These are phyloP conservation scores for Perizoma flavofasciatum DNA, from an alignment of 2,888 invertebrate species.

Conservation along the genomic window DNA sequence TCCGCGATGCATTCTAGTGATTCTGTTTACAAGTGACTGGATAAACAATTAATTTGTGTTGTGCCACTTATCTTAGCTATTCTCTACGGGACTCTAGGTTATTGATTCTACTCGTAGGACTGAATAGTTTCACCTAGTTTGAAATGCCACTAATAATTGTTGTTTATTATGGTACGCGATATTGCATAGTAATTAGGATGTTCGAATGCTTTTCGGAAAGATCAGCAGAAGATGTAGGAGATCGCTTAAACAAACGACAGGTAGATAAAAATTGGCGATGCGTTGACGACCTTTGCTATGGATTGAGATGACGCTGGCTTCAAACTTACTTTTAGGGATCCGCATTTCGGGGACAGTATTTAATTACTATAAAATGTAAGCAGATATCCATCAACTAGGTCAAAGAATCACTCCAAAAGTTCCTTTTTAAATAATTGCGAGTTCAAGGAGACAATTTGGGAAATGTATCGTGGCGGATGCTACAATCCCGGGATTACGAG, in stretches of 20 bases:
- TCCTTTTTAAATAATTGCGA: constrained; percentile 70
- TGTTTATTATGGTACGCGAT: too few relatives aligned
- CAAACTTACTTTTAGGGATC: too few relatives aligned
- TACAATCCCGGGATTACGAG: constrained; percentile 64
- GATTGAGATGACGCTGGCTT: too few relatives aligned
- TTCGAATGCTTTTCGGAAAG: too few relatives aligned
- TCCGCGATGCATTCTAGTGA: constrained; percentile 56
- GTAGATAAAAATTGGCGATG: too few relatives aligned
- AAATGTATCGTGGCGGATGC: constrained; percentile 67
- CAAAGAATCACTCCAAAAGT: constrained; percentile 6
- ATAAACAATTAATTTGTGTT: constrained; percentile 47
- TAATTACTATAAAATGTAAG: too few relatives aligned
- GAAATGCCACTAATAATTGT: too few relatives aligned
- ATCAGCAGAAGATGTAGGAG: too few relatives aligned
- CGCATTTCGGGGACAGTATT: too few relatives aligned
- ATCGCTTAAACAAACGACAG: too few relatives aligned
- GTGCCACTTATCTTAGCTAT: constrained; percentile 19
- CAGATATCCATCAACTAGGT: background rate
- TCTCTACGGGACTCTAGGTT: constrained; percentile 3
- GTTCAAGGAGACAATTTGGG: constrained; percentile 73
- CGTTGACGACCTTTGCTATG: too few relatives aligned
- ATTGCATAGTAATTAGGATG: too few relatives aligned
- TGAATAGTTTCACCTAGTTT: background rate
- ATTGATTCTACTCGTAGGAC: background rate
- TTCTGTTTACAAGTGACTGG: constrained; percentile 51